phyloP scores from a whole-genome alignment of 2,797 vertebrate species.

The Mormyrus proboscirostris region DNA sequence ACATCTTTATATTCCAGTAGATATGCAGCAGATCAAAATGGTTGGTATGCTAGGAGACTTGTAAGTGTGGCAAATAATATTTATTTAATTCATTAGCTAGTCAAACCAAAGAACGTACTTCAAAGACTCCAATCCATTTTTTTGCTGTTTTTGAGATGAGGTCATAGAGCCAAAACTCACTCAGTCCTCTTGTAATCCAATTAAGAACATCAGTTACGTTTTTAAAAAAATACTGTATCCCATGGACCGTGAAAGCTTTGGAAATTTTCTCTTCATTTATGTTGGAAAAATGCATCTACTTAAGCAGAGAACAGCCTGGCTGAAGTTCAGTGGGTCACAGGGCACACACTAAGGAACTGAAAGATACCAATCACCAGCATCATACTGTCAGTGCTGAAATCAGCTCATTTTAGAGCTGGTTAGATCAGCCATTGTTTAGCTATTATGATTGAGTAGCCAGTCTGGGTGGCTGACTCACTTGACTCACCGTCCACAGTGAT shows the following conservation, averaged over 20 bases:
- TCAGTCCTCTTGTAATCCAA: not conserved
- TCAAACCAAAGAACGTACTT: not conserved
- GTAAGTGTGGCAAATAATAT: not conserved
- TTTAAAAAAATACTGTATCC: not conserved
- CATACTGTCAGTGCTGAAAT: not conserved
- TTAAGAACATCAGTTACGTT: not conserved
- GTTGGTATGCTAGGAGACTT: not conserved
- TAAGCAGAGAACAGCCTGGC: not conserved
- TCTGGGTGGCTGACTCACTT: slow-evolving; percentile 43
- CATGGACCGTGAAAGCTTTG: not conserved
- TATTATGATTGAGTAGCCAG: not conserved
- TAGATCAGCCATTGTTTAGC: not conserved
- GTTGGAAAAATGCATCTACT: not conserved
- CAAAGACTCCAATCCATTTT: not conserved
- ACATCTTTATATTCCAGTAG: not conserved
- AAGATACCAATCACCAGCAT: not conserved
- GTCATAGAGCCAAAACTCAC: not conserved
- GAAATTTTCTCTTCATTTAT: not conserved
- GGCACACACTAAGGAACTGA: not conserved
- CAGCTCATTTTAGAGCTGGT: not conserved
- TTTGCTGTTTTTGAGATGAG: not conserved
- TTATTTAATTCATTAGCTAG: not conserved
- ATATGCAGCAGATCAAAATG: not conserved
- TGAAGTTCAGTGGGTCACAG: not conserved
- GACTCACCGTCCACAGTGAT: slow-evolving; percentile 58